Evolutionary conservation across 2,797 vertebrate species (phyloP).

Genomic region (Bradypus variegatus): DNA sequence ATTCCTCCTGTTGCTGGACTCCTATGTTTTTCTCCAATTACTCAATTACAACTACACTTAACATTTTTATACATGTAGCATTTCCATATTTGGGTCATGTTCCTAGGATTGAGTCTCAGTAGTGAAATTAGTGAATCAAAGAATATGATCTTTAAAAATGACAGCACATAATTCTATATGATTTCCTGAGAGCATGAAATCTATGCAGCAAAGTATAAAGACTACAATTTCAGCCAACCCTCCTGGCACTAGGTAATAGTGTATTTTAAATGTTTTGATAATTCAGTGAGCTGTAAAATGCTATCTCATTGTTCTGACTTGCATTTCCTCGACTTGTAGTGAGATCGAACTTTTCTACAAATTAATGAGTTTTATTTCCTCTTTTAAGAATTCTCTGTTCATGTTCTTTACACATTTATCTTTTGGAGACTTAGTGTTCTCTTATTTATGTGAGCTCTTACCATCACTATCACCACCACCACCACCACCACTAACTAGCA

Average conservation of each 20-base stretch:
- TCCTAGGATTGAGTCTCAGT: not conserved
- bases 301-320: not conserved
- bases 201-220: not conserved
- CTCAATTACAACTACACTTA: not conserved
- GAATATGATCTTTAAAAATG: not conserved
- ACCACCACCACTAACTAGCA: not conserved
- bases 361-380: conserved; percentile 24
- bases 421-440: not conserved
- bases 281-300: not conserved
- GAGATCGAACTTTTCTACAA: not conserved
- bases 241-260: not conserved
- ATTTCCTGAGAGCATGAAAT: not conserved
- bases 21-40: not conserved
- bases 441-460: not conserved
- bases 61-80: not conserved
- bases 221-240: not conserved
- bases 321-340: conserved; percentile 23
- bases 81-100: not conserved
- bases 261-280: not conserved
- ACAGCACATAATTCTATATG: not conserved
- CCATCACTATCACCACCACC: not conserved
- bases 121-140: not conserved
- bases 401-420: not conserved
- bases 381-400: not conserved
- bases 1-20: not conserved